Evolutionary conservation across 2,113 vertebrate genomes (phyloP).

Genomic region (Dipodomys spectabilis): DNA sequence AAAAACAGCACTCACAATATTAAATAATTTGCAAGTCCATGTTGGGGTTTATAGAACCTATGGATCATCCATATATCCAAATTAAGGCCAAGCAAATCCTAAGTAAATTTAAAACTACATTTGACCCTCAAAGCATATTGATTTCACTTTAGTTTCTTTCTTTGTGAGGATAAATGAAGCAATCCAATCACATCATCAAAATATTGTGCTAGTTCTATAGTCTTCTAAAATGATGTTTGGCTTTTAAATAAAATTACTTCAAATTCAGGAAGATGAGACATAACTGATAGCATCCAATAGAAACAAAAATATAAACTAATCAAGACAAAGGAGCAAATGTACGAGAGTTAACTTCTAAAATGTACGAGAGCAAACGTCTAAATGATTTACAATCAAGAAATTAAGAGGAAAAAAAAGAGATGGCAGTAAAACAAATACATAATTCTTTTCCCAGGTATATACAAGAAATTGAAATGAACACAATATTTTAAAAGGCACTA

Average conservation of each 20-base stretch:
- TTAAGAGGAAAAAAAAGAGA: neutral
- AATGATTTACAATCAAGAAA: neutral
- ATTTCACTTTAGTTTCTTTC: constrained; percentile 30
- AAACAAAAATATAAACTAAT: neutral
- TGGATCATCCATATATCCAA: neutral
- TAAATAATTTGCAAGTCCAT: constrained; percentile 30
- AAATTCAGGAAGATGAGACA: neutral
- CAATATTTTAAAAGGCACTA: neutral
- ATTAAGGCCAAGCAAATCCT: neutral
- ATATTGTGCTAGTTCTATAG: neutral
- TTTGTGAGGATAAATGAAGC: neutral
- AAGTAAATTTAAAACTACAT: constrained; percentile 17
- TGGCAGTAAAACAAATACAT: neutral
- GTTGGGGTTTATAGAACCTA: neutral
- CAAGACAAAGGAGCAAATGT: neutral
- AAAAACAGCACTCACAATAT: constrained; percentile 16
- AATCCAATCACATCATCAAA: neutral
- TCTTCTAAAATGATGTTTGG: neutral
- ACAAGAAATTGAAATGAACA: neutral
- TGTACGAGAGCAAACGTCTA: neutral
- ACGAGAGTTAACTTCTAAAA: neutral
- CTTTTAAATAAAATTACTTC: constrained; percentile 30
- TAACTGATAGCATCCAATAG: neutral
- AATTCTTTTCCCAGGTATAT: neutral
- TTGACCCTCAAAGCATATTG: neutral